Conservation (phyloP, 2,888 invertebrate genomes). For the Dasypogon diadema region DNA sequence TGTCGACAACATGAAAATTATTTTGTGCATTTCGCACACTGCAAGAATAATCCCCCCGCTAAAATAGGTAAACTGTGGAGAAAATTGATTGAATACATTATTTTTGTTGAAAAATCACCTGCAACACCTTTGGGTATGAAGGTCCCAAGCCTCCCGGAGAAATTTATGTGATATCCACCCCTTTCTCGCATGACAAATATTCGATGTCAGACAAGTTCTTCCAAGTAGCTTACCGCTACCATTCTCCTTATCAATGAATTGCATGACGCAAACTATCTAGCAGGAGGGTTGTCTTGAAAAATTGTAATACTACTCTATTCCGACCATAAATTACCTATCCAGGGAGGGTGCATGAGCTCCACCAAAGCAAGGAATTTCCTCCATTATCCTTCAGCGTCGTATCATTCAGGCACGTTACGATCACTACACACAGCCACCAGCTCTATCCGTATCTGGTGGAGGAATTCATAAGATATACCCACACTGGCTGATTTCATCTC, state of each 20-base stretch:
- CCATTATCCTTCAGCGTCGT: neutral
- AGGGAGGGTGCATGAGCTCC: neutral
- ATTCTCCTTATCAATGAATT: constrained; percentile 39
- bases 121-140: neutral
- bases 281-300: constrained; percentile 25
- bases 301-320: constrained; percentile 42
- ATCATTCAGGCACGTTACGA: constrained; percentile 10
- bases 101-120: constrained; percentile 18
- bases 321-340: constrained; percentile 46
- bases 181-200: neutral
- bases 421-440: too few species aligned
- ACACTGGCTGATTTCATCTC: neutral
- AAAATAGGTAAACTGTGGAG: neutral
- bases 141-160: neutral
- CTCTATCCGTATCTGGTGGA: neutral
- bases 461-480: neutral
- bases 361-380: constrained; percentile 12
- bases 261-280: constrained; percentile 35
- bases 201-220: constrained; percentile 1
- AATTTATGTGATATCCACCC: constrained; percentile 8
- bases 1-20: too few species aligned
- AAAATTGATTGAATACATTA: neutral
- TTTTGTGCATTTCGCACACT: too few species aligned
- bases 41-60: too few species aligned
- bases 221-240: neutral